phyloP scores from a whole-genome alignment of 2,888 invertebrate species.

The Thumatha senex region DNA sequence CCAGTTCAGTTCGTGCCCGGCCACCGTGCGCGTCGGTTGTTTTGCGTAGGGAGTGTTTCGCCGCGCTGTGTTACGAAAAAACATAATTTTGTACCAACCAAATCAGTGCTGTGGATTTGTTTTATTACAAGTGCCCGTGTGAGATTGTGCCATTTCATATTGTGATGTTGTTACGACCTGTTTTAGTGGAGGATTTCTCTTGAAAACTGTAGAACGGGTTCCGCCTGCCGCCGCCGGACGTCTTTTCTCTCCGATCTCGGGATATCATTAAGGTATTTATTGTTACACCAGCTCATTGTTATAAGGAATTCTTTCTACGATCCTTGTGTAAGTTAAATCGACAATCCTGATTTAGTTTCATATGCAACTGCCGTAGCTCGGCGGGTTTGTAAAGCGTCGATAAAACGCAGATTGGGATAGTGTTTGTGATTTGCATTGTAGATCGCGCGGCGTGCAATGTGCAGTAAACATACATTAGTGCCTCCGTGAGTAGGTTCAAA shows the following conservation, averaged over 20 bases:
- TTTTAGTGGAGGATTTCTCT: slow-evolving; percentile 77
- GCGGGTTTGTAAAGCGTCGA: slow-evolving; percentile 56
- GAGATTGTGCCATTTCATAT: slow-evolving; percentile 73
- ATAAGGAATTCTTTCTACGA: slow-evolving; percentile 78
- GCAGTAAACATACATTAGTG: slow-evolving; percentile 49
- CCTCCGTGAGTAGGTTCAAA: slow-evolving; percentile 60
- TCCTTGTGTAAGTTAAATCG: slow-evolving; percentile 76
- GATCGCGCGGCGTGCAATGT: slow-evolving; percentile 65
- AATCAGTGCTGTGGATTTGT: slow-evolving; percentile 78
- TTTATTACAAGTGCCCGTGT: slow-evolving; percentile 66
- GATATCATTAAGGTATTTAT: slow-evolving; percentile 84
- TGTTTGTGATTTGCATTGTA: slow-evolving; percentile 77
- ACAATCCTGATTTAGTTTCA: slow-evolving; percentile 65
- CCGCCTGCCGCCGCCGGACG: slow-evolving; percentile 73
- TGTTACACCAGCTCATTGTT: slow-evolving; percentile 82
- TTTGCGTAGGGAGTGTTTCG: slow-evolving; percentile 42
- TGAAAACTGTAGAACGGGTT: slow-evolving; percentile 72
- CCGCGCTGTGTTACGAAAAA: slow-evolving; percentile 77
- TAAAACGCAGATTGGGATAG: slow-evolving; percentile 65
- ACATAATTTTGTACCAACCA: slow-evolving; percentile 70
- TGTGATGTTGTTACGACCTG: slow-evolving; percentile 74
- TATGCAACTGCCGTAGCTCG: slow-evolving; percentile 40
- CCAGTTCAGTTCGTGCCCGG: slow-evolving; percentile 82
- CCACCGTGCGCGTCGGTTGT: slow-evolving; percentile 75
- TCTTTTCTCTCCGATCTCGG: slow-evolving; percentile 78